Percentiles rank a stretch among this genome's conserved stretches.
Evolutionary conservation across 2,888 invertebrate species (phyloP).

Genomic region (Drosophila tripunctata): DNA sequence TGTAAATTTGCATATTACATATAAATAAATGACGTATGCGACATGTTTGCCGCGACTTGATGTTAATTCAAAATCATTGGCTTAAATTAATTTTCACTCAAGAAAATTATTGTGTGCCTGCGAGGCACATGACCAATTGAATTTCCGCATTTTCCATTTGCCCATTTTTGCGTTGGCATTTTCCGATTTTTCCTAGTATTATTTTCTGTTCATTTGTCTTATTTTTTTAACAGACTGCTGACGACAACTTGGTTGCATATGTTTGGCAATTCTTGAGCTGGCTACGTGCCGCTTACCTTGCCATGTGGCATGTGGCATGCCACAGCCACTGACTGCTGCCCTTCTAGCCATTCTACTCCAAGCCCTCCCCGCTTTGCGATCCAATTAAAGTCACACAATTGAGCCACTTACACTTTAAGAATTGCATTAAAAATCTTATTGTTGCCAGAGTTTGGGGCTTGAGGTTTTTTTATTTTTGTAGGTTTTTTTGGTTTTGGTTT

Average conservation of each 20-base stretch:
- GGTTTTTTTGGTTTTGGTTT: not conserved
- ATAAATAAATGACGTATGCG: slow-evolving; percentile 37
- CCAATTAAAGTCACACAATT: slow-evolving; percentile 52
- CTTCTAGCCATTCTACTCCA: not conserved
- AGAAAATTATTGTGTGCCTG: slow-evolving; percentile 45
- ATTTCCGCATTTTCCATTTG: slow-evolving; percentile 31
- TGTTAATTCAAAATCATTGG: slow-evolving; percentile 59
- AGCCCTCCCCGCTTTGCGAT: not conserved
- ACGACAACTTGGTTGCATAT: slow-evolving; percentile 41
- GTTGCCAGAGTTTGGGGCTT: slow-evolving; percentile 15
- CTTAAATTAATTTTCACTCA: slow-evolving; percentile 40
- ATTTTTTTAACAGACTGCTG: slow-evolving; percentile 4
- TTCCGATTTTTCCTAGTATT: slow-evolving; percentile 10
- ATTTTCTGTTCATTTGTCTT: slow-evolving; percentile 1
- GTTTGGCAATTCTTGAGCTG: slow-evolving; percentile 48
- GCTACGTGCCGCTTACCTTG: slow-evolving; percentile 47
- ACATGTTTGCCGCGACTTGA: slow-evolving; percentile 30
- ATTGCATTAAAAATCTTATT: slow-evolving; percentile 58
- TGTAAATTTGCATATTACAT: slow-evolving; percentile 25
- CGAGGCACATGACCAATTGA: slow-evolving; percentile 54
- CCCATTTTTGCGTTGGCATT: not conserved
- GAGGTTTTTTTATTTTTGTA: not conserved
- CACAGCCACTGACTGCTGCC: not conserved
- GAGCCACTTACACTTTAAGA: slow-evolving; percentile 68
- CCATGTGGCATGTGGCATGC: slow-evolving; percentile 12